Percentiles rank a stretch among this genome's conserved stretches.
These are phyloP conservation scores for Clostera curtula DNA, from an alignment of 2,888 invertebrate genomes.

Conservation along the genomic window DNA sequence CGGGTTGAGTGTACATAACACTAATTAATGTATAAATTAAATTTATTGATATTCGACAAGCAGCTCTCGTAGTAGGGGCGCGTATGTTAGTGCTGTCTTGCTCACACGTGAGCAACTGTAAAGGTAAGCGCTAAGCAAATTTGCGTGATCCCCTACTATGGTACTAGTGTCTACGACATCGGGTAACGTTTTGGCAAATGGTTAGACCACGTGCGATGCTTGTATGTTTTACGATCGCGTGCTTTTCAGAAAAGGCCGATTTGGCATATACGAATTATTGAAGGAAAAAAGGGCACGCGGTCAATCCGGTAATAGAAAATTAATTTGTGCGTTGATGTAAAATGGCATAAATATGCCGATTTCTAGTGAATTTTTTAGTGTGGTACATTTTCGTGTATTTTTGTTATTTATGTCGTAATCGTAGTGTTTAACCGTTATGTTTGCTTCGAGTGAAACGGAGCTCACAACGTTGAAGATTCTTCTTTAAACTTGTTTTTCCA, in stretches of 20 bases:
- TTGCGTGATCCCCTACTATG: constrained; percentile 18
- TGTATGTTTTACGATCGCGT: constrained; percentile 42
- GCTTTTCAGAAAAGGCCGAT: constrained; percentile 33
- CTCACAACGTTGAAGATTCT: constrained; percentile 30
- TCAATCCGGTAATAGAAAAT: constrained; percentile 46
- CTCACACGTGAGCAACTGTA: constrained; percentile 2
- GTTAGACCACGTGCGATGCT: constrained; percentile 59
- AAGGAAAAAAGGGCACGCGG: constrained; percentile 37
- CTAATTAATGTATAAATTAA: constrained; percentile 31
- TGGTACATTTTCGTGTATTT: constrained; percentile 56
- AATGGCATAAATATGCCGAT: constrained; percentile 30
- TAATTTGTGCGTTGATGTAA: constrained; percentile 45
- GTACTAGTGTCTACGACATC: constrained; percentile 23
- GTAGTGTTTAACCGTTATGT: constrained; percentile 60
- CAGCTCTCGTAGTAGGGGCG: constrained; percentile 21
- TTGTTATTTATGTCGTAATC: constrained; percentile 56
- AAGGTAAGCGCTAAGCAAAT: constrained; percentile 3
- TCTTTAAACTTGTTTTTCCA: constrained; percentile 5
- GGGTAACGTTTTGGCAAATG: constrained; percentile 47
- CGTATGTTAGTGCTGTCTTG: constrained; percentile 5
- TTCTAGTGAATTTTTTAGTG: constrained; percentile 69
- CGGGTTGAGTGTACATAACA: constrained; percentile 67
- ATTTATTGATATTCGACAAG: constrained; percentile 34
- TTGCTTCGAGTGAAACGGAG: constrained; percentile 40
- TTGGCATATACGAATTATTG: constrained; percentile 53